Base-by-base conservation (phyloP, 2,797 vertebrate genomes). In the Heliangelus exortis region DNA sequence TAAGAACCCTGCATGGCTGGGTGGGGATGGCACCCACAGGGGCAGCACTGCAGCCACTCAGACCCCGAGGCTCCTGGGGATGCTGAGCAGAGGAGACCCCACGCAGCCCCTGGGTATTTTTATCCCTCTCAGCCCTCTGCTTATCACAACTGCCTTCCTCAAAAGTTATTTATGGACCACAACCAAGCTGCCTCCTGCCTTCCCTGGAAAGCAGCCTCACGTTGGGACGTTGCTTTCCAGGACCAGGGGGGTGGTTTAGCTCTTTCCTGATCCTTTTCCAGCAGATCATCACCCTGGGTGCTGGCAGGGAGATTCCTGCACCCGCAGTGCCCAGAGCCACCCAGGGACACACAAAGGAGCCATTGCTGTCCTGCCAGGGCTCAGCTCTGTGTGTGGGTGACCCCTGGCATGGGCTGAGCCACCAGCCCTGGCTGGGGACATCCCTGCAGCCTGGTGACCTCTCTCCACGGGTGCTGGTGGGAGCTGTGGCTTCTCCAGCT, bases 101-200 rank as follows among this genome's bases (percentile, higher is more conserved):
- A 6, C 57, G 1, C 12, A 84, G 58, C 13, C 1, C 63, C 55
- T 19, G 0, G 0, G 36, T 9, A 25, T 47, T 48, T 62, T 68
- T 1, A 82, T 66, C 22, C 3, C 12, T 0, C 58, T 18, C 25
- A 17, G 53, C 53, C 63, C 51, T 45, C 45, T 7, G 9, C 67
- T 87, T 84, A 82, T 81, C 10, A 0, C 58, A 47, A 13, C 5
- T 0, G 20, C 8, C 83, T 95, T 89, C 93, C 93, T 93, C 69
- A 93, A 92, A 89, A 95, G 95, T 53, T 51, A 66, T 93, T 93
- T 59, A 66, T 89, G 95, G 92, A 84, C 51, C 25, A 0, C 55
- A 25, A 81, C 80, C 95, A 75, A 90, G 69, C 7, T 81, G 79
- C 66, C 91, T 83, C 50, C 87, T 78, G 91, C 66, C 54, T 62